A percentile compares a stretch with the other conserved stretches of the same genome.
Conservation (phyloP, 1,140 invertebrate genomes). For the Ceratina australensis region DNA sequence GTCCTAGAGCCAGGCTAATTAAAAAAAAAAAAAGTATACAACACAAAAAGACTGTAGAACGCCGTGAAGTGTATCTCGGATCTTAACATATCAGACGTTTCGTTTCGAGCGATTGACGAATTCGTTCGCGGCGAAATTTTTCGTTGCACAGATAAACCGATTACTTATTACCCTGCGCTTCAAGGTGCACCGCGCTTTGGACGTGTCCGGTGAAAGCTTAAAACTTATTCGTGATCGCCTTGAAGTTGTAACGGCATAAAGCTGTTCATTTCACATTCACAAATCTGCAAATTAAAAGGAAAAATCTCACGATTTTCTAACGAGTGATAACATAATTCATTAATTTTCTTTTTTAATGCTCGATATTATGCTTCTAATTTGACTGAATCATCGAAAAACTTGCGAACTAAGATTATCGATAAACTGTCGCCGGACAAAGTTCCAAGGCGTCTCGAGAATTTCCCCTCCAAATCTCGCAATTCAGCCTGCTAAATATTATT, state of each 20-base stretch:
- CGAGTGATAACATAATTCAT: too few relatives aligned
- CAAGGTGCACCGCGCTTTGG: background rate
- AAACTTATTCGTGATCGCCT: background rate
- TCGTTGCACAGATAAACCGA: slow-evolving; percentile 2
- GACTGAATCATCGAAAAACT: too few relatives aligned
- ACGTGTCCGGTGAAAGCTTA: background rate
- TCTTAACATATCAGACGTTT: slow-evolving; percentile 61
- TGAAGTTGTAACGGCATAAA: background rate
- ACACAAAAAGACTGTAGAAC: slow-evolving; percentile 46
- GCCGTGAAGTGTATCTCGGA: slow-evolving; percentile 51
- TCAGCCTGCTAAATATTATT: slow-evolving; percentile 9
- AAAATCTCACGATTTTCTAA: background rate
- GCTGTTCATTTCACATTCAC: background rate
- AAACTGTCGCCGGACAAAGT: background rate
- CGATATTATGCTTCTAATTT: background rate
- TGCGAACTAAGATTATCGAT: background rate
- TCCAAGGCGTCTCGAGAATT: background rate
- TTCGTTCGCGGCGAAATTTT: slow-evolving; percentile 36
- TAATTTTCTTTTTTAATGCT: too few relatives aligned
- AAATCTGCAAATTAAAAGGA: background rate
- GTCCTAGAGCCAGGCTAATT: slow-evolving; percentile 16
- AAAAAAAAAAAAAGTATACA: slow-evolving; percentile 29
- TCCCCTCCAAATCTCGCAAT: slow-evolving; percentile 38
- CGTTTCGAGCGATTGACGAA: slow-evolving; percentile 42
- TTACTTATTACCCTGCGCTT: background rate